Base-by-base conservation (phyloP, 2,888 invertebrate genomes). In the Drosophila borealis region DNA sequence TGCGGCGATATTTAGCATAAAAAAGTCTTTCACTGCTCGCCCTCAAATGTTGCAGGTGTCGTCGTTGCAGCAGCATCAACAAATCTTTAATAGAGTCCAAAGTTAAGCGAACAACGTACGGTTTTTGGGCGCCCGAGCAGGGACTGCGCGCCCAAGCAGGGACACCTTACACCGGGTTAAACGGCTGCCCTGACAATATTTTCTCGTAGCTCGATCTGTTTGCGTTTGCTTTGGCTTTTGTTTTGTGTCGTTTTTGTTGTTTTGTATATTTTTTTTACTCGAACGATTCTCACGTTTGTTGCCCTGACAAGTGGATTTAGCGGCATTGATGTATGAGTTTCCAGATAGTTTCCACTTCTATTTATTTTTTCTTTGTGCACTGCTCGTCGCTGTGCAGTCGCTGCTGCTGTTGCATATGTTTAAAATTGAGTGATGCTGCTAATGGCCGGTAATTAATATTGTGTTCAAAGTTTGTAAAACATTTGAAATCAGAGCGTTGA, bases 301-400 rank as follows among this genome's bases (percentile, higher is more conserved):
- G 68, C 70, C 75, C 81, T 86, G 85, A 87, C 85, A 86, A 86
- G 85, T 86, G 89, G 85, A 86, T 87, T 86, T 89, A 81, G 88
- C 85, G 89, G 81, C 89, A 86, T 87, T 86, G 85, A 86, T 89
- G 84, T 89, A 86, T 86, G 85, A 74, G 72, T 80, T 70, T 76
- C 69, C 81, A 89, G 84, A 81, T 81, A 89, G 80, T 74, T 84
- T 86, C 67, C 70, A 76, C 69, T 85, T 69, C 69, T 44, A 62
- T 17, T 48, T 41, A 17, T 14, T 36, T 53, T 19, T 37, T 46
- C 46, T 54, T 13, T 44, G 29, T 54, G 42, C 34, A 11, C 42
- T 53, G 37, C 46, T 57, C 33, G 49, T 55, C 51, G 14, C 49
- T 42, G 17, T 39, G 57, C 42, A 34, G 53, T 33, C 49, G 61